Evolutionary conservation across 2,888 invertebrate genomes (phyloP).

Genomic region (Seira musarum): DNA sequence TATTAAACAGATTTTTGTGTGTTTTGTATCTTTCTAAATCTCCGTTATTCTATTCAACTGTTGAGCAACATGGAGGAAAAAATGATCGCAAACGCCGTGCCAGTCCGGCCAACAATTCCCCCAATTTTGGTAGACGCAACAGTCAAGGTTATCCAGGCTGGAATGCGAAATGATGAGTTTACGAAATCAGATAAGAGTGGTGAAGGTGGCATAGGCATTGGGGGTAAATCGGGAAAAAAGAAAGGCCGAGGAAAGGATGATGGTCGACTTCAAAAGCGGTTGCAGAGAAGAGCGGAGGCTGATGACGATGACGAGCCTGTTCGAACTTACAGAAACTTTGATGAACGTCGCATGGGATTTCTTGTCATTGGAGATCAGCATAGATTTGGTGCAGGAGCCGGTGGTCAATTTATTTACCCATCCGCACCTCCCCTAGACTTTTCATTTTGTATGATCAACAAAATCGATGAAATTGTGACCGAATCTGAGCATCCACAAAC

Average conservation of each 20-base stretch:
- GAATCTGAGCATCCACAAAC: constrained; percentile 64
- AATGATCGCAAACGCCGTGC: constrained; percentile 57
- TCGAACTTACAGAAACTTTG: constrained; percentile 64
- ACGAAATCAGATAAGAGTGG: background rate
- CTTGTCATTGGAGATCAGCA: constrained; percentile 67
- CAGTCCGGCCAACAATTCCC: constrained; percentile 63
- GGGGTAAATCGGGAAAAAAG: constrained; percentile 42
- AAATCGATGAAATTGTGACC: constrained; percentile 66
- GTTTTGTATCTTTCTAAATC: background rate
- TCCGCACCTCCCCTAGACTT: constrained; percentile 67
- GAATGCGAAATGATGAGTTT: constrained; percentile 56
- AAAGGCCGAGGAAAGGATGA: constrained; percentile 52
- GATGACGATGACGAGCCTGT: constrained; percentile 49
- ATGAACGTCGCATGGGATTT: constrained; percentile 66
- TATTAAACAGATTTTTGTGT: background rate
- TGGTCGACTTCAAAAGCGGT: constrained; percentile 27
- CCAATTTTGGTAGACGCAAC: constrained; percentile 64
- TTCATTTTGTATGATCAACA: constrained; percentile 68
- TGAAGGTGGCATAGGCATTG: background rate
- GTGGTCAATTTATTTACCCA: constrained; percentile 58
- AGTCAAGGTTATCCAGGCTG: constrained; percentile 62
- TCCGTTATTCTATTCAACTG: background rate
- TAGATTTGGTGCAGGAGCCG: constrained; percentile 44
- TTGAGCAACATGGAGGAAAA: constrained; percentile 52
- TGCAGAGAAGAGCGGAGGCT: constrained; percentile 35